Conservation (phyloP, 2,888 invertebrate genomes). For the Drosophila sordidapex region DNA sequence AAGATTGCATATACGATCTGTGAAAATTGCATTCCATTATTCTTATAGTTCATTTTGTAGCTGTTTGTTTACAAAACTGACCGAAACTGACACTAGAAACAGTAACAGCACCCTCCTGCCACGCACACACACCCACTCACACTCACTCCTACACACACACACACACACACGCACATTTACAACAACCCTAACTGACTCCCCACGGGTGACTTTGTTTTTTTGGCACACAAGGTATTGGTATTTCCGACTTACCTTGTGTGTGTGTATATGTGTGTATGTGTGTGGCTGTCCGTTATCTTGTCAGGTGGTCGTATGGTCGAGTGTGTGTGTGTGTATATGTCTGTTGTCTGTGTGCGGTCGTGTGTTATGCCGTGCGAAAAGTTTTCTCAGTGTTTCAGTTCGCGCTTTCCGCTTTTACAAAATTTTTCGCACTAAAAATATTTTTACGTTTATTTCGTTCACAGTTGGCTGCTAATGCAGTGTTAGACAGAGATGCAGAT, state of each 20-base stretch:
- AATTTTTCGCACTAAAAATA: conserved; percentile 76
- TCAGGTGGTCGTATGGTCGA: conserved; percentile 25
- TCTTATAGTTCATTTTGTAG: conserved; percentile 39
- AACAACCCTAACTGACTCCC: background rate
- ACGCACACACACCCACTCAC: background rate
- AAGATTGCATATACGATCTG: conserved; percentile 22
- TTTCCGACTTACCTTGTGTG: conserved; percentile 50
- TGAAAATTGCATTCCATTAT: conserved; percentile 32
- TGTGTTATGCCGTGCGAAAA: conserved; percentile 53
- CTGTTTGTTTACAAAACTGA: conserved; percentile 71
- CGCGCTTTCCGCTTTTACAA: conserved; percentile 46
- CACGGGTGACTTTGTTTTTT: conserved; percentile 13
- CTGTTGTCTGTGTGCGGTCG: conserved; percentile 39
- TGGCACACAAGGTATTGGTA: conserved; percentile 61
- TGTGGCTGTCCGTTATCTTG: conserved; percentile 50
- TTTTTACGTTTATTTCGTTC: conserved; percentile 74
- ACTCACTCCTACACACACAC: background rate
- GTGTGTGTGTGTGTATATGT: conserved; percentile 11
- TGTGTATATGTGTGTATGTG: conserved; percentile 17
- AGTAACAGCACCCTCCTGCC: conserved; percentile 2
- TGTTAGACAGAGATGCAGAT: conserved; percentile 53
- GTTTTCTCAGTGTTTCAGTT: conserved; percentile 56
- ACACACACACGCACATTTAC: background rate
- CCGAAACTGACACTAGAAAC: conserved; percentile 19
- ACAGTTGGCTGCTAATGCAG: conserved; percentile 78